phyloP scores from a whole-genome alignment of 2,113 vertebrate species.

The Otolemur garnettii region DNA sequence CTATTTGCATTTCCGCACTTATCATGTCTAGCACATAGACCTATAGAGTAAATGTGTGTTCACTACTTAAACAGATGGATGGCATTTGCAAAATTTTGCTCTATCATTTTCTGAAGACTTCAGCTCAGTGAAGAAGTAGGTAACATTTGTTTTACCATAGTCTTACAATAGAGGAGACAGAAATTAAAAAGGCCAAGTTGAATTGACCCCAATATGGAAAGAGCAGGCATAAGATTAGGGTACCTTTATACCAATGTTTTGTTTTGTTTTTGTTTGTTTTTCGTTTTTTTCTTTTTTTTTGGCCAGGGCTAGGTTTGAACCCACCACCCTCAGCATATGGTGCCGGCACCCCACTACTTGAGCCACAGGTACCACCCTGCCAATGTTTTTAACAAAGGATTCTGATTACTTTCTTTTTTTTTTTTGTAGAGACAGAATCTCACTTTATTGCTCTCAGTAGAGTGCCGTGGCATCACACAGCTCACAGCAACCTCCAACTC shows the following conservation, averaged over 20 bases:
- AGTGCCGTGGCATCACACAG: no score
- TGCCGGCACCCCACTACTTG: no score
- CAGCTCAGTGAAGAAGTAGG: not conserved
- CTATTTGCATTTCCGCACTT: not conserved
- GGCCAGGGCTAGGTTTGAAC: no score
- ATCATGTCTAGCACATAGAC: not conserved
- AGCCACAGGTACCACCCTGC: no score
- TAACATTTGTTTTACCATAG: not conserved
- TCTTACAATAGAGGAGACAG: not conserved
- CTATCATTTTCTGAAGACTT: conserved; percentile 35
- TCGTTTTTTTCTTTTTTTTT: no score
- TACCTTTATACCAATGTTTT: not conserved
- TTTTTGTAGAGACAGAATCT: no score
- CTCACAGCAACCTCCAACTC: no score
- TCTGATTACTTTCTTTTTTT: not conserved
- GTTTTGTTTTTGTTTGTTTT: not conserved
- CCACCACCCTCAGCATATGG: no score
- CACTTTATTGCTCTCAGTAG: no score
- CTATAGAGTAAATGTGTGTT: not conserved
- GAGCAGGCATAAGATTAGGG: not conserved
- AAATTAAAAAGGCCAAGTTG: conserved; percentile 37
- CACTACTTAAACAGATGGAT: not conserved
- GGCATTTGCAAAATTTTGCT: not conserved
- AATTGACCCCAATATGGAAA: conserved; percentile 15
- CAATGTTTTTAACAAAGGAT: not conserved